These are phyloP conservation scores for Etheostoma nigrum DNA, from an alignment of 2,797 vertebrate genomes.

Conservation along the genomic window DNA sequence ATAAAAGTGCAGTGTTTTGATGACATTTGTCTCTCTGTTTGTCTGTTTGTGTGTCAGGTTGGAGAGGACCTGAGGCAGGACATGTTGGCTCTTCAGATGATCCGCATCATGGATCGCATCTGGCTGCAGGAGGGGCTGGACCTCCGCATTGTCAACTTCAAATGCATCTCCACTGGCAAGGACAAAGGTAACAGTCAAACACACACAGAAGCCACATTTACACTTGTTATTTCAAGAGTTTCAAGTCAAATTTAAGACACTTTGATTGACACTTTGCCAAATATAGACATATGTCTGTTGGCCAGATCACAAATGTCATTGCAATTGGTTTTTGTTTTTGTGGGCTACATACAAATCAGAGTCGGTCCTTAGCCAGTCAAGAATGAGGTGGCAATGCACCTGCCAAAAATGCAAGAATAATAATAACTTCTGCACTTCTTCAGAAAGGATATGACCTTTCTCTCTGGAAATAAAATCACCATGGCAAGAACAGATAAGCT, in stretches of 20 bases:
- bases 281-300: background rate
- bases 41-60: constrained; percentile 82
- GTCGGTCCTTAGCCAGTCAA: background rate
- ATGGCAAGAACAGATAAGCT: background rate
- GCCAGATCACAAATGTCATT: background rate
- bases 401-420: background rate
- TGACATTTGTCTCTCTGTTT: background rate
- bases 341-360: background rate
- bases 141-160: constrained; percentile 97
- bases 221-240: background rate
- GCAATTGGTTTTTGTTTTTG: background rate
- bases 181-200: constrained; percentile 88
- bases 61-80: constrained; percentile 98
- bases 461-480: background rate
- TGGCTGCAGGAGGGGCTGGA: constrained; percentile 98
- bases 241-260: background rate
- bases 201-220: background rate
- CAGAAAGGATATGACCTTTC: background rate
- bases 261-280: background rate
- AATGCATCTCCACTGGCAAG: constrained; percentile 96
- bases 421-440: background rate
- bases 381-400: background rate
- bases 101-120: constrained; percentile 98
- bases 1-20: background rate
- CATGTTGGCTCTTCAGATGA: constrained; percentile 99